Conservation (phyloP, 2,797 vertebrate species). For the Euphonia xanthogaster region DNA sequence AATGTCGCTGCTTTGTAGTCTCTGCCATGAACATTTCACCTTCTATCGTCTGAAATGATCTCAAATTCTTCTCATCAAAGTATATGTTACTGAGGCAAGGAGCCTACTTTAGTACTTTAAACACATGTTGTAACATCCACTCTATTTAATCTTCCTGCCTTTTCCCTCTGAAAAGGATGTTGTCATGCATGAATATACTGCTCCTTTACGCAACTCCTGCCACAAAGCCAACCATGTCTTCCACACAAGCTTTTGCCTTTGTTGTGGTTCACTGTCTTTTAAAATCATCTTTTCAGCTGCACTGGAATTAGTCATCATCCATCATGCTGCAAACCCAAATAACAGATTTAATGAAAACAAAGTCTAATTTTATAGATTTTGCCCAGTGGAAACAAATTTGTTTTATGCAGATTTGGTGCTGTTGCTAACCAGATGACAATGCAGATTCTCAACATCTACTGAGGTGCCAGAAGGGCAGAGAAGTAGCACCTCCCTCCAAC, state of each 20-base stretch:
- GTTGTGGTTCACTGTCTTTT: not conserved
- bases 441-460: not conserved
- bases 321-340: not conserved
- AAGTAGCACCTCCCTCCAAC: not conserved
- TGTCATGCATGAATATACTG: not conserved
- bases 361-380: not conserved
- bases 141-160: constrained; percentile 22
- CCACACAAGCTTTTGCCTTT: not conserved
- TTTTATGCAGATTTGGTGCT: not conserved
- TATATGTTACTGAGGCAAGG: not conserved
- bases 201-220: not conserved
- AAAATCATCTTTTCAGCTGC: constrained; percentile 6
- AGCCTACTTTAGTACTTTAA: constrained; percentile 1
- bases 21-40: constrained; percentile 46
- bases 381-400: not conserved
- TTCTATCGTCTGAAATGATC: constrained; percentile 27
- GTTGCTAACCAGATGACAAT: not conserved
- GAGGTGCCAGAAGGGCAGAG: not conserved
- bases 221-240: not conserved
- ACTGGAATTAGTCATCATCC: not conserved
- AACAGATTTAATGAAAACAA: not conserved
- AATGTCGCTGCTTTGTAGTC: constrained; percentile 29
- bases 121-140: constrained; percentile 8
- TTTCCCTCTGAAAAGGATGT: constrained; percentile 13
- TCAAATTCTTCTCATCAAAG: constrained; percentile 57